Base-by-base conservation (phyloP, 2,113 vertebrate species). In the Cyphomyrus discorhynchus region DNA sequence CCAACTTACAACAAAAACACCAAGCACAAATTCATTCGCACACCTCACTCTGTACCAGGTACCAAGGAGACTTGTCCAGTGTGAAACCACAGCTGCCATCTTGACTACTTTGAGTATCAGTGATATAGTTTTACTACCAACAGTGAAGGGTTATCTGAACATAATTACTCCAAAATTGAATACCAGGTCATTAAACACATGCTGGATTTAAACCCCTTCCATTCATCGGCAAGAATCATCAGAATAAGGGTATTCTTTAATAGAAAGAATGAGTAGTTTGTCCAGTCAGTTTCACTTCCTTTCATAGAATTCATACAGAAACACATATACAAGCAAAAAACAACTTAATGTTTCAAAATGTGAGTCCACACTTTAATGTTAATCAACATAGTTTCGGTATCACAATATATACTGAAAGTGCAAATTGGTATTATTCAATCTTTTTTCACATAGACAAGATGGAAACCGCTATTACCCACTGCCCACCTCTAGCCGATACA, bases 1-100 rank as follows among this genome's bases (percentile, higher is more conserved):
- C 82, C 94, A 94, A 95, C 94, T 93, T 93, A 92, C 94, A 94
- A 66, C 24, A 66, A 27, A 27, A 66, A 66, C 24, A 27, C 58
- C 58, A 27, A n/a, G 11, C 88, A 31, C 13, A 56, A 31, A 53
- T 82, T 82, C 35, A 42, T 21, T 31, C 35, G n/a, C 8, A 31
- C 39, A 53, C 31, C 35, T 77, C 88, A 82, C 11, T 45, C 3
- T 19, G 31, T 31, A 9, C 74, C 5, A 49, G 9, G 13, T n/a
- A 19, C 88, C 47, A 53, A 42, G 70, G 49, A 42, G 35, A 82
- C 47, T 50, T 8, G 21, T 53, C 70, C 27, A 52, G 88, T 11
- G 39, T 82, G 88, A 82, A 27, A 39, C 70, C 70, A 77, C 17
- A 42, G 13, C n/a, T 77, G 39, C 3, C 1, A 0, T 27, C 46